Evolutionary conservation across 2,797 vertebrate genomes (phyloP).

Genomic region (Vireo griseus): DNA sequence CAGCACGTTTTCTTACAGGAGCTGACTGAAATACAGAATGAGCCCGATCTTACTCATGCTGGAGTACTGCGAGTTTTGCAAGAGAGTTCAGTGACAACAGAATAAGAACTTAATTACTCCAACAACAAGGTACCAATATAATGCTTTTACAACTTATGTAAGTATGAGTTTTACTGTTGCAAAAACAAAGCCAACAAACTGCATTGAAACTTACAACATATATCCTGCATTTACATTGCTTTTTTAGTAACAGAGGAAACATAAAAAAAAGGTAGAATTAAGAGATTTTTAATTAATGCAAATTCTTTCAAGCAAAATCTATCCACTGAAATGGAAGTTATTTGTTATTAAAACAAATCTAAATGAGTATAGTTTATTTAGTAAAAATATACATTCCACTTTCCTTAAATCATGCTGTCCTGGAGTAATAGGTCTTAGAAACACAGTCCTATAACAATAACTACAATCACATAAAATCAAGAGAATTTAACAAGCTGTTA

Average conservation of each 20-base stretch:
- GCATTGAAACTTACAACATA: neutral
- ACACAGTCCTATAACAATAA: neutral
- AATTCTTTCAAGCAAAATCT: neutral
- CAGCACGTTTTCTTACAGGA: neutral
- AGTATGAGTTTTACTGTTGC: neutral
- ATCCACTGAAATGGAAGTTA: neutral
- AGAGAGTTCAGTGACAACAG: neutral
- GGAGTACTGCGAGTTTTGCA: neutral
- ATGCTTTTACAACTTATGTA: neutral
- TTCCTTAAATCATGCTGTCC: neutral
- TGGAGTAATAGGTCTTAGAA: neutral
- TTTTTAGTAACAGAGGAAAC: neutral
- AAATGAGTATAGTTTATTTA: neutral
- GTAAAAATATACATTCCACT: neutral
- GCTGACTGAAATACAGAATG: neutral
- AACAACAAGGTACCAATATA: neutral
- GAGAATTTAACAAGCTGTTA: neutral
- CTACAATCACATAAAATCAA: neutral
- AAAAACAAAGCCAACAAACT: neutral
- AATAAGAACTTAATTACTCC: neutral
- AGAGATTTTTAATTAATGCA: neutral
- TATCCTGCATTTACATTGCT: neutral
- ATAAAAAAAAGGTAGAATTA: neutral
- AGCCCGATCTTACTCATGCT: neutral
- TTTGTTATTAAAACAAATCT: neutral